phyloP scores from a whole-genome alignment of 1,140 invertebrate genomes.

The Arion vulgaris region DNA sequence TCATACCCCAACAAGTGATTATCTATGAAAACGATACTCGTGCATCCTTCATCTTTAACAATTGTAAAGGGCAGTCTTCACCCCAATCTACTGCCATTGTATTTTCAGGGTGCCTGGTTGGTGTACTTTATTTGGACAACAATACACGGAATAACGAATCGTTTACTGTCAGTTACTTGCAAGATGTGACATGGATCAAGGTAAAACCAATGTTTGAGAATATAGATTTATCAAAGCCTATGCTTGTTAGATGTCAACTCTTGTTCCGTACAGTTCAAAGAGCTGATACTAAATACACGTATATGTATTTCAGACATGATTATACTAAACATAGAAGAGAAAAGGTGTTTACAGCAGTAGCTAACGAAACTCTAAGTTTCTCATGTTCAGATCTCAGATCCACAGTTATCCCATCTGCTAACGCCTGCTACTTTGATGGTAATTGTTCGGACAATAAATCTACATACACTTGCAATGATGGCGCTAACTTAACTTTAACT shows the following conservation, averaged over 20 bases:
- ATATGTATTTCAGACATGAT: not conserved
- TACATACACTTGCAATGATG: not conserved
- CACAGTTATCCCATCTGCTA: not conserved
- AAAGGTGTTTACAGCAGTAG: not conserved
- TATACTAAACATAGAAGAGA: not conserved
- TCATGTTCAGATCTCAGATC: not conserved
- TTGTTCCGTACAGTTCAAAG: not conserved
- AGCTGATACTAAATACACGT: not conserved
- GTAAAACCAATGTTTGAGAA: not conserved
- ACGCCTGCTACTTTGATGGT: not conserved
- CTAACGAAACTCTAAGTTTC: not conserved
- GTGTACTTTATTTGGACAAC: not conserved
- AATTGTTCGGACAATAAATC: not conserved
- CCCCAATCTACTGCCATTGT: not conserved
- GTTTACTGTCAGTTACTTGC: not conserved
- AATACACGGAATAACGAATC: not conserved
- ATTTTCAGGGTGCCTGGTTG: not conserved
- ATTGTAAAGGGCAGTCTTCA: not conserved
- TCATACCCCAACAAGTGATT: not conserved
- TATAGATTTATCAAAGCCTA: not conserved
- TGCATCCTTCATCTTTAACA: not conserved
- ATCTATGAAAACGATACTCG: not conserved
- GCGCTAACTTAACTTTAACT: not conserved
- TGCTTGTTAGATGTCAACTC: not conserved
- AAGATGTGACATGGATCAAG: not conserved